Conservation (phyloP, 1,140 invertebrate genomes). For the Amyelois transitella region DNA sequence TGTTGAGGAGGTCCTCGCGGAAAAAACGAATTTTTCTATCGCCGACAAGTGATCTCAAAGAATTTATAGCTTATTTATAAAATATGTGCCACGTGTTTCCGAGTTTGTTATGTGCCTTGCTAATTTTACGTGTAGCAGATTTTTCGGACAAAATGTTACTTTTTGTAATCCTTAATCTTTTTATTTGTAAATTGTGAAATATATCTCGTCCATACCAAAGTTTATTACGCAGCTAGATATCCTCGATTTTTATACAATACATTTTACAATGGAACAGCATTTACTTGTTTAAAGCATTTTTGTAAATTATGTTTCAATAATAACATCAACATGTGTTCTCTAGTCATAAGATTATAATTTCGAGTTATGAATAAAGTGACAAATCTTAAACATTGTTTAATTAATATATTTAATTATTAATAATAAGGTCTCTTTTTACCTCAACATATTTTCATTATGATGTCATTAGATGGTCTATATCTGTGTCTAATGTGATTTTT, state of each 20-base stretch:
- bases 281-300: not conserved
- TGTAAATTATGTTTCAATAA: not conserved
- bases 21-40: slow-evolving; percentile 55
- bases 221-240: not conserved
- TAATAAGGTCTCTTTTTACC: too few species aligned
- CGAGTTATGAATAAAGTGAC: not conserved
- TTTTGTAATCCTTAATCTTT: not conserved
- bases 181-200: not conserved
- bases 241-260: not conserved
- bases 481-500: too few species aligned
- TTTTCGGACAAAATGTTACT: not conserved
- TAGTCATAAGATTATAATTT: not conserved
- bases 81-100: not conserved
- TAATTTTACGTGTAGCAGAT: not conserved
- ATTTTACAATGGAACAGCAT: not conserved
- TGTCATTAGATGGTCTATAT: too few species aligned
- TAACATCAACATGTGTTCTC: not conserved
- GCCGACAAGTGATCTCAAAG: slow-evolving; percentile 22
- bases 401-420: not conserved
- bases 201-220: too few species aligned
- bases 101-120: not conserved
- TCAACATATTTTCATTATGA: too few species aligned
- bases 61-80: not conserved
- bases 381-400: not conserved
- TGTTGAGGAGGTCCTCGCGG: slow-evolving; percentile 66